Evolutionary conservation across 1,140 invertebrate genomes (phyloP).

Genomic region (Armadillidium nasatum): DNA sequence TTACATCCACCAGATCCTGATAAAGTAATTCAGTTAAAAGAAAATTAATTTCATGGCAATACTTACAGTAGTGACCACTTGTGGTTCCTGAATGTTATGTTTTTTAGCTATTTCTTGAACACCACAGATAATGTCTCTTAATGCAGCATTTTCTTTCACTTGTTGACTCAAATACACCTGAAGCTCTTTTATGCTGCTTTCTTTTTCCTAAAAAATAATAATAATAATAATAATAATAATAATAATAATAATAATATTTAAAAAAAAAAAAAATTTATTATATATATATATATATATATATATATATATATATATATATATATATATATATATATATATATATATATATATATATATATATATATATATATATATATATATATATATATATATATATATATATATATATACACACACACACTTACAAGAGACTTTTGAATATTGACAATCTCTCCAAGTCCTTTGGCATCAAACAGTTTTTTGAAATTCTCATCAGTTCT

Average conservation of each 20-base stretch:
- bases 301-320: no score
- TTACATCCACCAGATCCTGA: no score
- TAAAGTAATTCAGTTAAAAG: no score
- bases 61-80: constrained; percentile 42
- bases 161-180: constrained; percentile 41
- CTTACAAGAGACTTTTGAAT: constrained; percentile 63
- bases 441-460: constrained; percentile 78
- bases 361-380: no score
- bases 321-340: no score
- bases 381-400: no score
- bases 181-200: constrained; percentile 68
- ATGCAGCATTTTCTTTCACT: constrained; percentile 38
- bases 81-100: constrained; percentile 40
- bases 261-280: no score
- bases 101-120: constrained; percentile 40
- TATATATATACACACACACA: no score
- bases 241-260: no score
- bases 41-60: no score
- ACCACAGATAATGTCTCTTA: constrained; percentile 39
- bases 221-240: background rate
- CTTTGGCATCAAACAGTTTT: constrained; percentile 75
- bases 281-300: no score
- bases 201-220: constrained; percentile 74
- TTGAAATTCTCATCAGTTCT: constrained; percentile 83
- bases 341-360: no score